Base-by-base conservation (phyloP, 2,888 invertebrate species). In the Eupithecia abbreviata region DNA sequence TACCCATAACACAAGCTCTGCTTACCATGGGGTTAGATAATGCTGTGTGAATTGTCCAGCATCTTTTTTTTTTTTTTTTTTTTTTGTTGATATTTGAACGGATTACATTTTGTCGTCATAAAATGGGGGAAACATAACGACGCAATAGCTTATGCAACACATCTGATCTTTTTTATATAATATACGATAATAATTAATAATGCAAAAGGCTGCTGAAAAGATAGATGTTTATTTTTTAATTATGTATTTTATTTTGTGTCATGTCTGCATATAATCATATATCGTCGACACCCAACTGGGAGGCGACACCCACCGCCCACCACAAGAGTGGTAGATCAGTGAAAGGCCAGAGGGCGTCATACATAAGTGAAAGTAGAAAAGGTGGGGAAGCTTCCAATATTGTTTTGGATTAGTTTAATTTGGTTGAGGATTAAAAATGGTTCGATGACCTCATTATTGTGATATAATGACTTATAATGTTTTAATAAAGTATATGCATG, bases 311-410 rank as follows among this genome's bases (percentile, higher is more conserved):
- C 62, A 62, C 30, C 30, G 62, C 62, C 62, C 62, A 10, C 62
- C 62, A 62, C 62, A 12, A 12, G 10, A 30, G 10, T 58, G 18
- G 30, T 12, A 62, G 62, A 30, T 18, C 12, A 30, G 62, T 62
- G 62, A 62, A 62, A 62, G 62, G 30, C 62, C 4, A 62, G 62
- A n/a, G 30, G 62, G 62, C 62, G 62, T 62, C 18, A 12, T 62
- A 30, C 62, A 30, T 62, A 62, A 30, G 10, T 30, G 62, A 62
- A 62, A 62, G 62, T 62, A 30, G 12, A 62, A 30, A 10, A 30
- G 30, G 62, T 30, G 62, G 62, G 62, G 62, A 62, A 62, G 4
- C 18, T 10, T 58, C 10, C 3, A 62, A 62, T 10, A 58, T 58
- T n/a, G 7, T 13, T 12, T 58, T 4, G 30, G 62, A 62, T 62